phyloP scores from a whole-genome alignment of 2,888 invertebrate genomes.

The Phortica okadai region DNA sequence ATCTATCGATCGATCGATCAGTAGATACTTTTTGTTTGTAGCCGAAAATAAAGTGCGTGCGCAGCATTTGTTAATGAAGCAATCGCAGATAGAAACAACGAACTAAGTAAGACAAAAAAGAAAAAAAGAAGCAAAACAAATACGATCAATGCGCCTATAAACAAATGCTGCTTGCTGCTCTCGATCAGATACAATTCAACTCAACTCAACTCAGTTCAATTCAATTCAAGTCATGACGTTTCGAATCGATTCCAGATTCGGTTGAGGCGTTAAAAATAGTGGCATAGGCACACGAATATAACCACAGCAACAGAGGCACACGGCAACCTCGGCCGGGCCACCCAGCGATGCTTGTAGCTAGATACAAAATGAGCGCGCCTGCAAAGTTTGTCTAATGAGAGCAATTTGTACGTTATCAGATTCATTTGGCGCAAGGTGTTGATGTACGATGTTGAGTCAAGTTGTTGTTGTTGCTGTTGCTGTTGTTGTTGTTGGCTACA shows the following conservation, averaged over 20 bases:
- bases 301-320: background rate
- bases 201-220: background rate
- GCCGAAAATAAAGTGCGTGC: background rate
- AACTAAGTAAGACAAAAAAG: background rate
- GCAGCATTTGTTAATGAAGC: background rate
- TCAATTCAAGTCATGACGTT: background rate
- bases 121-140: background rate
- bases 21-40: background rate
- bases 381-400: constrained; percentile 18
- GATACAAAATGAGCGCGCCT: background rate
- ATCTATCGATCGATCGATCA: background rate
- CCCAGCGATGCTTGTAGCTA: background rate
- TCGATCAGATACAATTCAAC: background rate
- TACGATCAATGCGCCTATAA: background rate
- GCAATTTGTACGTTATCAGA: constrained; percentile 36
- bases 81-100: background rate
- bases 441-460: constrained; percentile 25
- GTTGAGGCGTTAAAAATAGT: background rate
- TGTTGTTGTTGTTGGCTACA: background rate
- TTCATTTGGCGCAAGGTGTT: constrained; percentile 36
- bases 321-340: background rate
- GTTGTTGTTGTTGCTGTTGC: too few species aligned
- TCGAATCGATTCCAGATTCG: background rate
- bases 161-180: background rate
- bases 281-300: constrained; percentile 8